Percentiles rank a stretch among this genome's conserved stretches.
Evolutionary conservation across 2,113 vertebrate species (phyloP).

Genomic region (Rhinopithecus roxellana): DNA sequence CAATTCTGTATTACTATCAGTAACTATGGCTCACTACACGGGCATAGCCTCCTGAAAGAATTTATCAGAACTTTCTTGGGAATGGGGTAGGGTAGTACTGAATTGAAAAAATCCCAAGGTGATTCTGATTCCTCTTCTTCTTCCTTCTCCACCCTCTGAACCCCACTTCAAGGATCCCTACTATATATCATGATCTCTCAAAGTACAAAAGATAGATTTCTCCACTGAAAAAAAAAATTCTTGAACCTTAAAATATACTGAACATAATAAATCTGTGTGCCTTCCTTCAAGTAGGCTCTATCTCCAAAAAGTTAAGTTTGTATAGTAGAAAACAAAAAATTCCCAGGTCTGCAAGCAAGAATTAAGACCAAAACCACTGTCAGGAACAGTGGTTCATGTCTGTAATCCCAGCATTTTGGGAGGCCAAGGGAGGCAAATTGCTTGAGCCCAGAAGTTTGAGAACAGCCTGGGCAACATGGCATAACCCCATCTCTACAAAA

Average conservation of each 20-base stretch:
- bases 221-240: background rate
- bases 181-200: background rate
- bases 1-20: background rate
- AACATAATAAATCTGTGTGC: background rate
- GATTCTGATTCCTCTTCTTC: background rate
- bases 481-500: no score
- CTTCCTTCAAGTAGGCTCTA: background rate
- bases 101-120: background rate
- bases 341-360: background rate
- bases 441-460: no score
- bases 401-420: no score
- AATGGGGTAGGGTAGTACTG: background rate
- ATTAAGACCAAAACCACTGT: background rate
- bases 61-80: background rate
- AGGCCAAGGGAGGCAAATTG: no score
- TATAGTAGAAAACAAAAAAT: background rate
- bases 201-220: conserved; percentile 2
- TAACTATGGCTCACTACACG: background rate
- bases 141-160: background rate
- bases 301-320: background rate
- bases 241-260: background rate
- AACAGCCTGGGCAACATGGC: no score
- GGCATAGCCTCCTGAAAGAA: background rate
- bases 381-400: no score
- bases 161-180: background rate